phyloP scores from a whole-genome alignment of 2,113 vertebrate species.

The Guaruba guarouba region DNA sequence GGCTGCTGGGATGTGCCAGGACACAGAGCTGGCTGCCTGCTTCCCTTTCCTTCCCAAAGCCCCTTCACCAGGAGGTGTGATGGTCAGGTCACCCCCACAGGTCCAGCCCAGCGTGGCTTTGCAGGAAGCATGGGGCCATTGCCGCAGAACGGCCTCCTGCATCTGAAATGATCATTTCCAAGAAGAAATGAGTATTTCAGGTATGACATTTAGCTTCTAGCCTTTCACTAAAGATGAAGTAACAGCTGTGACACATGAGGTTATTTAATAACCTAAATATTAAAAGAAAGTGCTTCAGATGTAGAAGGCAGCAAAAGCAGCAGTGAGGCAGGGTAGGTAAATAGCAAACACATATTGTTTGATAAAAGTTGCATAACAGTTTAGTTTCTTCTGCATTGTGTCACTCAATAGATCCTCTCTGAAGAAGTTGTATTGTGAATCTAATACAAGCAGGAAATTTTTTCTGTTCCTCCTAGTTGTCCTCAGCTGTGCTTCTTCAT shows the following conservation, averaged over 20 bases:
- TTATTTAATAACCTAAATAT: slow-evolving; percentile 27
- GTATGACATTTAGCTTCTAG: slow-evolving; percentile 20
- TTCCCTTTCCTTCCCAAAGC: background rate
- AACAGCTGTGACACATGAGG: background rate
- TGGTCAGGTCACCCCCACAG: background rate
- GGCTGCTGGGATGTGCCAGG: background rate
- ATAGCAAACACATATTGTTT: background rate
- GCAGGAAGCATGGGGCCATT: fast-evolving
- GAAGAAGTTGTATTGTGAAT: background rate
- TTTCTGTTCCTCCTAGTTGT: background rate
- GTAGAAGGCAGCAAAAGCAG: background rate
- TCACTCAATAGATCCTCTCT: background rate
- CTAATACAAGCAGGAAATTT: background rate
- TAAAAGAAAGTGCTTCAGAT: slow-evolving; percentile 5
- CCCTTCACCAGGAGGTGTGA: fast-evolving
- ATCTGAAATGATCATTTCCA: background rate
- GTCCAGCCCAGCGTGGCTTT: fast-evolving
- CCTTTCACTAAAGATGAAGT: background rate
- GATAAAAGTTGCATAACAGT: background rate
- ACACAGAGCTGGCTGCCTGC: background rate
- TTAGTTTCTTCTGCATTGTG: background rate
- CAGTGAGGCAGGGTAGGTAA: background rate
- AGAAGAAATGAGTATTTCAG: background rate
- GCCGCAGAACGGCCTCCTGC: background rate
- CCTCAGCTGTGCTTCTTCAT: background rate